These are phyloP conservation scores for Brenthis daphne DNA, from an alignment of 2,888 invertebrate species.

Conservation along the genomic window DNA sequence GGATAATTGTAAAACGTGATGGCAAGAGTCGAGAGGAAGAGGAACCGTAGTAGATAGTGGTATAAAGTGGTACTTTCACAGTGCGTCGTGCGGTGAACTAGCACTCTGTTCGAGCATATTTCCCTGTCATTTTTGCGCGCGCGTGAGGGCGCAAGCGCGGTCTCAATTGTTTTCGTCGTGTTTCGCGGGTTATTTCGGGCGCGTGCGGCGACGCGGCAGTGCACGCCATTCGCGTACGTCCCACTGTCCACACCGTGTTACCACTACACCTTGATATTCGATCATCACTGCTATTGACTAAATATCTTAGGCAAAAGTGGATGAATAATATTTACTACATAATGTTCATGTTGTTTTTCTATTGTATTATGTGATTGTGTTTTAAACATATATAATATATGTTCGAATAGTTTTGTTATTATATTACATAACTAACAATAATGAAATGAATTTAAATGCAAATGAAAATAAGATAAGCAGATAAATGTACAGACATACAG, in stretches of 20 bases:
- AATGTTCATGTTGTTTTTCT: no score
- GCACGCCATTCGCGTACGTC: conserved; percentile 67
- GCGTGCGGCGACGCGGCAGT: conserved; percentile 65
- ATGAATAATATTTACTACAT: not conserved
- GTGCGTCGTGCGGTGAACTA: conserved; percentile 42
- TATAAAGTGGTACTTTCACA: conserved; percentile 44
- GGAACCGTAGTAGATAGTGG: not conserved
- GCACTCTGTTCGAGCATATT: conserved; percentile 58
- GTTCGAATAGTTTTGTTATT: no score
- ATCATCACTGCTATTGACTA: conserved; percentile 45
- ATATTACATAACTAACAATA: no score
- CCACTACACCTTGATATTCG: conserved; percentile 61
- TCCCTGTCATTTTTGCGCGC: conserved; percentile 72
- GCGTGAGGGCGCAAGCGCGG: conserved; percentile 69
- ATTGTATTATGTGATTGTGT: no score
- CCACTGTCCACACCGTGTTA: conserved; percentile 62
- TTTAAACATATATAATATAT: no score
- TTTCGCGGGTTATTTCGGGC: conserved; percentile 78
- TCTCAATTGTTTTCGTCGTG: conserved; percentile 80
- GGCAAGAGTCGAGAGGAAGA: conserved; percentile 1
- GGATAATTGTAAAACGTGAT: conserved; percentile 3
- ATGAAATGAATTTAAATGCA: no score
- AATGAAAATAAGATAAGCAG: no score
- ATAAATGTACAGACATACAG: no score
- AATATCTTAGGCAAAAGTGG: not conserved